These are phyloP conservation scores for Philaethria dido DNA, from an alignment of 2,888 invertebrate species.

Conservation along the genomic window DNA sequence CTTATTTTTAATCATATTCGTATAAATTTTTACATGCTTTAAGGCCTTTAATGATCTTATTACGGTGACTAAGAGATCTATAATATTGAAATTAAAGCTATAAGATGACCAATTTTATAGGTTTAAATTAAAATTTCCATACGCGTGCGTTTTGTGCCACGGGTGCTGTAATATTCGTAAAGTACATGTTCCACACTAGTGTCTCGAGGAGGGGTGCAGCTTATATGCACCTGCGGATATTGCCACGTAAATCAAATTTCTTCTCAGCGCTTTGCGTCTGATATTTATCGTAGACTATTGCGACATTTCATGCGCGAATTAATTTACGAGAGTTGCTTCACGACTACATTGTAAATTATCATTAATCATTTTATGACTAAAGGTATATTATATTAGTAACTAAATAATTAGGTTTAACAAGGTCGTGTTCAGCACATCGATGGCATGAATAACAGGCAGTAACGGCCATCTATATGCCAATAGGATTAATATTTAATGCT, in stretches of 20 bases:
- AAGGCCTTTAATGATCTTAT: slow-evolving; percentile 22
- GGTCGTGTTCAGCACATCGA: slow-evolving; percentile 56
- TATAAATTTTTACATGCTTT: too few relatives aligned
- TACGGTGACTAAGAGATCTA: slow-evolving; percentile 31
- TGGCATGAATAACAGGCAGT: slow-evolving; percentile 67
- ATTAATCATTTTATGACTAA: not conserved
- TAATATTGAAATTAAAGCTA: slow-evolving; percentile 1
- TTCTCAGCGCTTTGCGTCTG: slow-evolving; percentile 59
- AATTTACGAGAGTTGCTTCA: not conserved
- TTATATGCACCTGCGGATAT: slow-evolving; percentile 76
- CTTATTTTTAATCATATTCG: too few relatives aligned
- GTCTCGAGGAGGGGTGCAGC: slow-evolving; percentile 51
- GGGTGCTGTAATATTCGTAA: slow-evolving; percentile 44
- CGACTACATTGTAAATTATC: not conserved
- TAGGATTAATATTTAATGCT: slow-evolving; percentile 80
- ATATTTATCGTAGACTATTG: slow-evolving; percentile 44
- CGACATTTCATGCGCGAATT: slow-evolving; percentile 28
- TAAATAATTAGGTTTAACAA: slow-evolving; percentile 61
- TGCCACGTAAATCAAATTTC: slow-evolving; percentile 77
- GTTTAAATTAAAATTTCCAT: slow-evolving; percentile 44
- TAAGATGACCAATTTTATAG: slow-evolving; percentile 31
- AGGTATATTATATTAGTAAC: slow-evolving; percentile 45
- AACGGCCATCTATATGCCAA: slow-evolving; percentile 76
- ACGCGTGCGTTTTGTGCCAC: slow-evolving; percentile 37
- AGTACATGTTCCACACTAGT: slow-evolving; percentile 39